phyloP scores from a whole-genome alignment of 2,797 vertebrate genomes.

The Sphenodon punctatus region DNA sequence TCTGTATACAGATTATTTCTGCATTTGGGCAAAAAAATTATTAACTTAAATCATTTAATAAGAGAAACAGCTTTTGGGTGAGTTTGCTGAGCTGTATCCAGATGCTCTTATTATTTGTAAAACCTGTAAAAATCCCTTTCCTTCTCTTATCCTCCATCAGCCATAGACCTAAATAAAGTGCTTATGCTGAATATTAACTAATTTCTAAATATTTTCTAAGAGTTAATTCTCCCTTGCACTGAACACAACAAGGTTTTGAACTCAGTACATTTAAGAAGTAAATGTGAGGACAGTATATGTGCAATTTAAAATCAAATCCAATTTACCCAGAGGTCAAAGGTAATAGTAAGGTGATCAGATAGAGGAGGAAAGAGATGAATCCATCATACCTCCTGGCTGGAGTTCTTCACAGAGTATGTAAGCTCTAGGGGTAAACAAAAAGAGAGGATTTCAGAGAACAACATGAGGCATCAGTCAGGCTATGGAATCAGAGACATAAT shows the following conservation, averaged over 20 bases:
- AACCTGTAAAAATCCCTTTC: neutral
- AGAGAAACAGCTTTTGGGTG: neutral
- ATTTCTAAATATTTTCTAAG: neutral
- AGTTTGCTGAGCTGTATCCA: neutral
- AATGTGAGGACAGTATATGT: conserved; percentile 63
- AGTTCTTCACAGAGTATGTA: neutral
- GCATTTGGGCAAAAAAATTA: neutral
- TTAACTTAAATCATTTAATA: neutral
- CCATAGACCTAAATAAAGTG: neutral
- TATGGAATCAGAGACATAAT: neutral
- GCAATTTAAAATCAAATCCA: conserved; percentile 72
- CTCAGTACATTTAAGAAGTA: conserved; percentile 66
- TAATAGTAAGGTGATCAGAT: neutral
- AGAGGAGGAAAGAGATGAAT: conserved; percentile 29
- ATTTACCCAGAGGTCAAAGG: conserved; percentile 61
- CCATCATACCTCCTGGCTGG: conserved; percentile 12
- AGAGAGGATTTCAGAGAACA: conserved; percentile 12
- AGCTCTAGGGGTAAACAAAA: neutral
- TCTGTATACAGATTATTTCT: neutral
- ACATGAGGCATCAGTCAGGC: neutral
- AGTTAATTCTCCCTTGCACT: neutral
- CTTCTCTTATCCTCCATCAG: no score
- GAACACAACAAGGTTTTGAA: conserved; percentile 10
- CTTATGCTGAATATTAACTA: neutral
- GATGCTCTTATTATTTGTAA: neutral